Conservation (phyloP, 1,140 invertebrate species). For the Ostrea edulis region DNA sequence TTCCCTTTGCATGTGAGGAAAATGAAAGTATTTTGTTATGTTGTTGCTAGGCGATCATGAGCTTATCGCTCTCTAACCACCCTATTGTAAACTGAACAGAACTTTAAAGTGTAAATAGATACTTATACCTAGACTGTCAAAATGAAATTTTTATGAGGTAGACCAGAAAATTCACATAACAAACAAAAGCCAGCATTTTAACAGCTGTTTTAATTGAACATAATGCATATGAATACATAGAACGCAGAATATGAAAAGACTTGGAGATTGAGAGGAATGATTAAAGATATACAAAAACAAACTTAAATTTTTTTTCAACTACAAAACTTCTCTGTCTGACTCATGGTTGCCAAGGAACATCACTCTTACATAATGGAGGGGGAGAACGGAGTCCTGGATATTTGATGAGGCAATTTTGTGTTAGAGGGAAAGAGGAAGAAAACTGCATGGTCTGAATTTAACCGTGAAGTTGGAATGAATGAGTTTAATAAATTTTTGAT, state of each 20-base stretch:
- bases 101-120: slow-evolving; percentile 39
- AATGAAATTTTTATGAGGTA: slow-evolving; percentile 26
- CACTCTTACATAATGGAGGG: not conserved
- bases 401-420: not conserved
- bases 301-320: not conserved
- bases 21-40: slow-evolving; percentile 8
- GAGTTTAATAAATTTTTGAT: not conserved
- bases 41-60: slow-evolving; percentile 6
- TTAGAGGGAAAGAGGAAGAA: not conserved
- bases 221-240: not conserved
- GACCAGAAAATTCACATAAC: slow-evolving; percentile 8
- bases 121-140: slow-evolving; percentile 9
- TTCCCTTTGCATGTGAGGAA: slow-evolving; percentile 19
- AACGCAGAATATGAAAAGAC: not conserved
- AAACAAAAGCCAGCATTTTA: not conserved
- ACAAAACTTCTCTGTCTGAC: not conserved
- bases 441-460: not conserved
- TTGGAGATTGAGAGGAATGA: not conserved
- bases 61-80: slow-evolving; percentile 4
- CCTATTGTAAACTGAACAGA: slow-evolving; percentile 5
- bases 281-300: slow-evolving; percentile 10
- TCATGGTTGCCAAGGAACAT: slow-evolving; percentile 2
- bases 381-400: not conserved
- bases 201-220: not conserved
- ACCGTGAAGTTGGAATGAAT: not conserved